Evolutionary conservation across 2,797 vertebrate species (phyloP).

Genomic region (Pseudochirops corinnae): DNA sequence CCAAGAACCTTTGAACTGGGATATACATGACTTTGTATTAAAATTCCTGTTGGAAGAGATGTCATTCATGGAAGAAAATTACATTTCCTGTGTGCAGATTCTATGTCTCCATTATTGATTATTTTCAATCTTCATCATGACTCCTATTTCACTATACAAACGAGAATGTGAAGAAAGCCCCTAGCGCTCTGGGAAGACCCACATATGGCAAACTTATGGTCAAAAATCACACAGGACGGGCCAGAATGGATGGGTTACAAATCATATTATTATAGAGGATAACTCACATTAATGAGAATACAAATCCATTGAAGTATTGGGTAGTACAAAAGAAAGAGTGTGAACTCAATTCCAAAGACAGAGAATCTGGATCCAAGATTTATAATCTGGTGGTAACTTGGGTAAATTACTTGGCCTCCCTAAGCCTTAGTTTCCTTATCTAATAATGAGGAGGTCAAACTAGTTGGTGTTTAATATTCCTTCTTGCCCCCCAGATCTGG

Average conservation of each 20-base stretch:
- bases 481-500: background rate
- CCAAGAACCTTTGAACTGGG: background rate
- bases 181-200: background rate
- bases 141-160: background rate
- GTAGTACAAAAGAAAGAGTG: background rate
- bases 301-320: background rate
- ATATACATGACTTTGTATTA: background rate
- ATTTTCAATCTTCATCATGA: slow-evolving; percentile 24
- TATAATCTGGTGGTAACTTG: background rate
- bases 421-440: background rate
- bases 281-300: background rate
- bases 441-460: background rate
- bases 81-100: slow-evolving; percentile 33
- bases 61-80: slow-evolving; percentile 15
- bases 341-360: background rate
- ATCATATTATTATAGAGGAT: background rate
- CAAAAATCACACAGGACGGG: background rate
- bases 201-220: background rate
- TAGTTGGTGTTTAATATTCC: background rate
- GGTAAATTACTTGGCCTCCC: background rate
- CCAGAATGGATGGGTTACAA: background rate
- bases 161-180: background rate
- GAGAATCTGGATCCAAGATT: background rate
- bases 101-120: background rate
- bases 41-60: slow-evolving; percentile 25